Base-by-base conservation (phyloP, 2,888 invertebrate species). In the Diplazon laetatorius region DNA sequence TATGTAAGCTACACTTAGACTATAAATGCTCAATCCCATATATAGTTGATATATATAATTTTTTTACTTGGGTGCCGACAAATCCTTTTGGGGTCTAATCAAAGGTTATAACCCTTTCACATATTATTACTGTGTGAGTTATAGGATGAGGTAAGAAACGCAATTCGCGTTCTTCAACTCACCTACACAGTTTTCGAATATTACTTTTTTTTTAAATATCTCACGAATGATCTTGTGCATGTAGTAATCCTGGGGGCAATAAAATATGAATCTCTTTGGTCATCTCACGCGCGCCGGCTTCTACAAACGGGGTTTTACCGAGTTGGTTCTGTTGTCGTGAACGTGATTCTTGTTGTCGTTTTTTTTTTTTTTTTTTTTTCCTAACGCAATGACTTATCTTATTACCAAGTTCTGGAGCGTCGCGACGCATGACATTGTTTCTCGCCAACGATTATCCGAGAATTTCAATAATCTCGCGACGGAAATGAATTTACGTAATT, bases 311-410 rank as follows among this genome's bases (percentile, higher is more conserved):
- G 14, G 9, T 65, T 66, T 39, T 59, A 16, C 30, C 60, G 35
- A 55, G 62, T 55, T n/a, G 6, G 20, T 22, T 42, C 50, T n/a
- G n/a, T n/a, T n/a, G n/a, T n/a, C n/a, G n/a, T n/a, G 16, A 37
- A 59, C 66, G 59, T 14, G 66, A 65, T 22, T 57, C 48, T 62
- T n/a, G n/a, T n/a, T n/a, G n/a, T n/a, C n/a, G n/a, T n/a, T n/a
- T n/a, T n/a, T n/a, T n/a, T n/a, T n/a, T n/a, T n/a, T n/a, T n/a
- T n/a, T n/a, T n/a, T 50, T 25, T 37, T 46, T 50, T 39, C 37
- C 42, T 35, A 10, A 39, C 57, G 18, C 22, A 14, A 8, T 20
- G 3, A 30, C 66, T 68, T 57, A 63, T 44, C 20, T 44, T 35
- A 9, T 57, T 52, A 46, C 25, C 37, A 14, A 18, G 20, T 12